These are phyloP conservation scores for Acrocephalus scirpaceus DNA, from an alignment of 2,797 vertebrate species.

Conservation along the genomic window DNA sequence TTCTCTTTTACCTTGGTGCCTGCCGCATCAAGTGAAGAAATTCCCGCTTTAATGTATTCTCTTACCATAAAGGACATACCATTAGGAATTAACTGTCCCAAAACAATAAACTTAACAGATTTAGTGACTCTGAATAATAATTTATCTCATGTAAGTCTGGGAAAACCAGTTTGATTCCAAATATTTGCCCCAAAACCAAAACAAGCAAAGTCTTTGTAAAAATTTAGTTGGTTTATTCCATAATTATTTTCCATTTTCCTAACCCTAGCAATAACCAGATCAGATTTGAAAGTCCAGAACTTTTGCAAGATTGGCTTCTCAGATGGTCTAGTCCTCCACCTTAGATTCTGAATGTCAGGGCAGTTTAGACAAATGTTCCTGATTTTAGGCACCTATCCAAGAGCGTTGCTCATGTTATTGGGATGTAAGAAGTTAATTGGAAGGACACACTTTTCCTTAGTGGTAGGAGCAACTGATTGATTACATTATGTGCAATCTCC, in stretches of 20 bases:
- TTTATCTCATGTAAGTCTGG: background rate
- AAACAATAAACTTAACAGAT: background rate
- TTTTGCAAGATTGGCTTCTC: background rate
- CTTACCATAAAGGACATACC: background rate
- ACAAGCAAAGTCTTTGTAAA: background rate
- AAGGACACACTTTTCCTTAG: constrained; percentile 31
- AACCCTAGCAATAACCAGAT: background rate
- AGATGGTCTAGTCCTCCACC: background rate
- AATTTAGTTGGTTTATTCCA: background rate
- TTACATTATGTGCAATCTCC: constrained; percentile 34
- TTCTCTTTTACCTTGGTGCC: background rate
- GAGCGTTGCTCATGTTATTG: background rate
- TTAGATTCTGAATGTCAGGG: background rate
- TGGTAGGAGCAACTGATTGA: constrained; percentile 27
- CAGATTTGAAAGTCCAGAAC: background rate
- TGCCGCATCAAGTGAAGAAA: background rate
- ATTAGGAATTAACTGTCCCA: background rate
- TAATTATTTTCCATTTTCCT: background rate
- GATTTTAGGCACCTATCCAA: constrained; percentile 4
- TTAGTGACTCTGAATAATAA: background rate
- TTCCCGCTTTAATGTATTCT: background rate
- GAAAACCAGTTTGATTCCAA: background rate
- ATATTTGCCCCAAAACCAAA: constrained; percentile 1
- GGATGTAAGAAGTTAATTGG: constrained; percentile 34
- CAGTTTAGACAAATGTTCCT: background rate